Evolutionary conservation across 2,113 vertebrate species (phyloP).

Genomic region (Capra hircus): DNA sequence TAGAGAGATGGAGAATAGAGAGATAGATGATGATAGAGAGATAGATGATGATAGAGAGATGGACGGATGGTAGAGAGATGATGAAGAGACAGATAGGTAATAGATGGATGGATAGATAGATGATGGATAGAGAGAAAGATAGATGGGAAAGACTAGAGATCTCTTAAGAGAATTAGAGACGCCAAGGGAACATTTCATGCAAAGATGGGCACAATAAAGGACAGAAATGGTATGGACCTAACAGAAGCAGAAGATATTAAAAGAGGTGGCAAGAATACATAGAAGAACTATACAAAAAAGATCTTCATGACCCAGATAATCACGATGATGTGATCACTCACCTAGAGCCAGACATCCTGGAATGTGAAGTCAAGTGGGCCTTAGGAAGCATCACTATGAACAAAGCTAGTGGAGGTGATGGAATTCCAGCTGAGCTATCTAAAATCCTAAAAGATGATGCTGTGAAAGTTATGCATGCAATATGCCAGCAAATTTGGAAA

Average conservation of each 20-base stretch:
- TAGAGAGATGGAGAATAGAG: not conserved
- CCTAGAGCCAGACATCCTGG: not conserved
- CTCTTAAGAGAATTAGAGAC: not conserved
- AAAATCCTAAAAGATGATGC: not conserved
- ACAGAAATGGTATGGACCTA: not conserved
- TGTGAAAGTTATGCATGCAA: not conserved
- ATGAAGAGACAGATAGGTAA: too few relatives aligned
- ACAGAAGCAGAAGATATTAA: too few relatives aligned
- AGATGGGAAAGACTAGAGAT: not conserved
- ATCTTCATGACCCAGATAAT: too few relatives aligned
- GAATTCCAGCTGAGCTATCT: not conserved
- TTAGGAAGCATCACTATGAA: not conserved
- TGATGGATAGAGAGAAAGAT: not conserved
- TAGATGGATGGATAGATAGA: not conserved
- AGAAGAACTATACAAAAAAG: too few relatives aligned
- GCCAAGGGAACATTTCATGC: not conserved
- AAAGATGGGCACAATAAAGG: not conserved
- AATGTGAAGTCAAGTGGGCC: not conserved
- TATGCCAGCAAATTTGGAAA: not conserved
- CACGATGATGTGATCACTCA: not conserved
- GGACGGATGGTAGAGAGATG: not conserved
- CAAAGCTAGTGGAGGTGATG: not conserved
- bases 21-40: not conserved
- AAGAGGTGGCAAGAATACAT: too few relatives aligned
- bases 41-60: not conserved